Conservation (phyloP, 2,113 vertebrate species). For the rat (Rattus norvegicus) region GRCr8 NC_086023.1:49869001-49869500, state of each 20-base stretch:
- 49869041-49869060: neutral
- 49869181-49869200: neutral
- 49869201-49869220: neutral
- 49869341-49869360: neutral
- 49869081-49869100: neutral
- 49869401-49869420: neutral
- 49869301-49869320: neutral
- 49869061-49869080: neutral
- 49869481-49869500: neutral
- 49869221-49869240: neutral
- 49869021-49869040: neutral
- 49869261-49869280: neutral
- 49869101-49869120: neutral
- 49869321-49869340: neutral
- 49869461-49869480: neutral
- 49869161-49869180: neutral
- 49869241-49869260: neutral
- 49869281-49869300: neutral
- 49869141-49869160: neutral
- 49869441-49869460: neutral
- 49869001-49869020: no score
- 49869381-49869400: neutral
- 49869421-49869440: neutral
- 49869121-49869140: no score
- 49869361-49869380: neutral